phyloP scores from a whole-genome alignment of 2,888 invertebrate species.

The Stenodera caucasica region DNA sequence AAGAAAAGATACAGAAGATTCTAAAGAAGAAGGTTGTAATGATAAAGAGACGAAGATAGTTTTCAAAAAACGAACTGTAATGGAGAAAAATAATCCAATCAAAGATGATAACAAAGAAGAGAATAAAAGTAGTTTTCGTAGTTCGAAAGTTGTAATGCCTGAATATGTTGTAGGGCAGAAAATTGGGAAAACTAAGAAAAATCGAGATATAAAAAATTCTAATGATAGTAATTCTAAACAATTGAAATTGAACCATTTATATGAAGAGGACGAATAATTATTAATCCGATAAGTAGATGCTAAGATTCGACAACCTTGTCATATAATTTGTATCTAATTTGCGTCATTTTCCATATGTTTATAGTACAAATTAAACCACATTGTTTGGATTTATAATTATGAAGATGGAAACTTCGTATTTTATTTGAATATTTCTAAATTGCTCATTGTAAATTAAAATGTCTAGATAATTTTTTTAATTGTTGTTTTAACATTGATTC shows the following conservation, averaged over 20 bases:
- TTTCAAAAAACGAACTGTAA: conserved; percentile 44
- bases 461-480: background rate
- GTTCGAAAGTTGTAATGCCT: conserved; percentile 76
- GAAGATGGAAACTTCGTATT: too few relatives aligned
- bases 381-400: background rate
- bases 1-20: conserved; percentile 33
- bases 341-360: background rate
- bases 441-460: background rate
- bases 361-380: background rate
- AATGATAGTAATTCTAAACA: conserved; percentile 40
- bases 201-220: conserved; percentile 28
- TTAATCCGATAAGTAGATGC: background rate
- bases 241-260: conserved; percentile 62
- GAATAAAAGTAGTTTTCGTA: conserved; percentile 62
- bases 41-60: conserved; percentile 40
- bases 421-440: too few relatives aligned
- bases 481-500: background rate
- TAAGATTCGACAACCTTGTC: background rate
- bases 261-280: conserved; percentile 52
- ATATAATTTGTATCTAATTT: background rate
- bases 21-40: conserved; percentile 27
- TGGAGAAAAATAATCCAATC: conserved; percentile 4
- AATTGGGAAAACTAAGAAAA: conserved; percentile 57
- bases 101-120: conserved; percentile 35
- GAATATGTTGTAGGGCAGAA: conserved; percentile 78